Conservation (phyloP, 2,888 invertebrate species). For the Steinernema scapterisci region DNA sequence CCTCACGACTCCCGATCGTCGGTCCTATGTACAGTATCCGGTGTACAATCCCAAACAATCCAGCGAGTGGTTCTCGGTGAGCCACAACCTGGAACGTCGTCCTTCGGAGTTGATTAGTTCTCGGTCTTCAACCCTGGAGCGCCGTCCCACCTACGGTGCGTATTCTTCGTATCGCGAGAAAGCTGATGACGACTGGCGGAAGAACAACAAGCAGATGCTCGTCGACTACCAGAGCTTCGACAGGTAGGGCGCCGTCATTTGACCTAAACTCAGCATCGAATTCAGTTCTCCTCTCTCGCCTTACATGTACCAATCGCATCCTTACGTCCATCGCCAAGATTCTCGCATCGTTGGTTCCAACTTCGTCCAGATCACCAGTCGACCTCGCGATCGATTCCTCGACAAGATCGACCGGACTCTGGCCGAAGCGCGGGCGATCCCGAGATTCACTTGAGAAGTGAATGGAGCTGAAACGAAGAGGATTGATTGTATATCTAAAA, state of each 20-base stretch:
- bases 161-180: slow-evolving; percentile 36
- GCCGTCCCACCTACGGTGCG: not conserved
- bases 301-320: slow-evolving; percentile 61
- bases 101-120: slow-evolving; percentile 23
- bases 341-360: slow-evolving; percentile 66
- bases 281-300: slow-evolving; percentile 63
- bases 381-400: slow-evolving; percentile 59
- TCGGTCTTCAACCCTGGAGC: not conserved
- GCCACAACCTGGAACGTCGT: not conserved
- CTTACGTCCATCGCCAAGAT: slow-evolving; percentile 60
- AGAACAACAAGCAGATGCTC: slow-evolving; percentile 58
- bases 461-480: not conserved
- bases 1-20: slow-evolving; percentile 30
- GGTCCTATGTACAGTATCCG: slow-evolving; percentile 51
- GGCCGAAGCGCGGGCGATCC: slow-evolving; percentile 65
- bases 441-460: slow-evolving; percentile 49
- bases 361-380: slow-evolving; percentile 62
- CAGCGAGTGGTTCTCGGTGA: slow-evolving; percentile 58
- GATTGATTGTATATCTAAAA: not conserved
- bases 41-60: slow-evolving; percentile 65
- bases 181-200: slow-evolving; percentile 56
- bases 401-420: slow-evolving; percentile 65
- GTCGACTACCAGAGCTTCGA: slow-evolving; percentile 65
- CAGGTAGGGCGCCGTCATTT: slow-evolving; percentile 43
- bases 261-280: no score